phyloP scores from a whole-genome alignment of 2,113 vertebrate genomes.

The Ceyx cyanopectus region DNA sequence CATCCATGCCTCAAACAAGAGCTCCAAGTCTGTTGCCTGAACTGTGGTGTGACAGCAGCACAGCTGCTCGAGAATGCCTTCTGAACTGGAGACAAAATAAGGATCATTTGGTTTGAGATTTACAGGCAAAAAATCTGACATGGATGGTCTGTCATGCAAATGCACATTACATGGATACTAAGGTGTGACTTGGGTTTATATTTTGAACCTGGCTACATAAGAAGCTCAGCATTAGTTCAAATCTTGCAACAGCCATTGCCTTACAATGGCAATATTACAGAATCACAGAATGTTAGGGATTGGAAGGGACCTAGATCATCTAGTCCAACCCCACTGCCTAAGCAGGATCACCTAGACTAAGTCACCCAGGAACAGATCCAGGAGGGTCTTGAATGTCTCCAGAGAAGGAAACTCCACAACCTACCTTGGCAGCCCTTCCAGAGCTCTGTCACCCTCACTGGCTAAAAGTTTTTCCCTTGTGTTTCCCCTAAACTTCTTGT shows the following conservation, averaged over 20 bases:
- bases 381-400: too few relatives aligned
- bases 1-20: background rate
- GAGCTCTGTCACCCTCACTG: too few relatives aligned
- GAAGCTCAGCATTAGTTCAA: background rate
- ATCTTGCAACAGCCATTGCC: background rate
- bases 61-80: background rate
- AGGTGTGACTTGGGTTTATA: background rate
- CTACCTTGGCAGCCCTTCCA: too few relatives aligned
- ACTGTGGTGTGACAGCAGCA: background rate
- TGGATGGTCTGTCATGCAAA: background rate
- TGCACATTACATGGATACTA: accelerated
- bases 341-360: too few relatives aligned
- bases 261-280: background rate
- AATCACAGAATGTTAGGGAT: too few relatives aligned
- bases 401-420: too few relatives aligned
- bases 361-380: too few relatives aligned
- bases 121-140: background rate
- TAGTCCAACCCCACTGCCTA: too few relatives aligned
- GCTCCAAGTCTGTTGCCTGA: background rate
- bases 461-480: too few relatives aligned
- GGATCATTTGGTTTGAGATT: background rate
- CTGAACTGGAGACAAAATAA: background rate
- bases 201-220: background rate
- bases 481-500: too few relatives aligned
- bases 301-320: too few relatives aligned